Base-by-base conservation (phyloP, 2,888 invertebrate genomes). In the Eumerus sabulonum region DNA sequence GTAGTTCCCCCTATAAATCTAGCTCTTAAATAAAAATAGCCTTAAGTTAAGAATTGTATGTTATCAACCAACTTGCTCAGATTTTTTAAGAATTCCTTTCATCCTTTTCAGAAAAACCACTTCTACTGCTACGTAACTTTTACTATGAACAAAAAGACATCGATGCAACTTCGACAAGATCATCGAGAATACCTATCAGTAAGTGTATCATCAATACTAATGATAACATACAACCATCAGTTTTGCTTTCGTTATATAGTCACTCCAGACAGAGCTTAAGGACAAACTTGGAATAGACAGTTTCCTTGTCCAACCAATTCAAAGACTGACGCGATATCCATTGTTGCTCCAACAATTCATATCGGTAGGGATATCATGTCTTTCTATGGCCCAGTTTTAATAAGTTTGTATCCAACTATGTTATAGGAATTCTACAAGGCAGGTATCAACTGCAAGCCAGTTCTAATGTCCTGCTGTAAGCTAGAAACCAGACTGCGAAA, bases 241-340 rank as follows among this genome's bases (percentile, higher is more conserved):
- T n/a, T 1, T 17, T 13, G 45, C 59, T 14, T 51, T 42, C 13
- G 14, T 76, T 47, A 86, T 27, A 83, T 71, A 84, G 84, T 19
- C 71, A 66, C 84, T 87, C 72, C 88, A 89, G 84, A 86, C 85
- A 73, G 82, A 82, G 76, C 85, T 88, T 74, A 87, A 86, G 82
- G 89, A 89, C 84, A 88, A 88, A 81, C 83, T 89, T 82, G 89
- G 89, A 83, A 87, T 89, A 54, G 88, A 88, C 81, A 89, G 89
- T 77, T 89, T 89, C 64, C 84, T 89, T 76, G 86, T 89, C 63
- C 88, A 89, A 85, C 89, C 89, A 83, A 88, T 89, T 68, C 89
- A 89, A 87, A 87, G 89, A 86, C 86, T 89, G 85, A 88, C 89
- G 62, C 85, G 88, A 77, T 89, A 89, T 86, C 86, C 86, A 3